Evolutionary conservation across 1,140 invertebrate species (phyloP).

Genomic region (Musca vetustissima): DNA sequence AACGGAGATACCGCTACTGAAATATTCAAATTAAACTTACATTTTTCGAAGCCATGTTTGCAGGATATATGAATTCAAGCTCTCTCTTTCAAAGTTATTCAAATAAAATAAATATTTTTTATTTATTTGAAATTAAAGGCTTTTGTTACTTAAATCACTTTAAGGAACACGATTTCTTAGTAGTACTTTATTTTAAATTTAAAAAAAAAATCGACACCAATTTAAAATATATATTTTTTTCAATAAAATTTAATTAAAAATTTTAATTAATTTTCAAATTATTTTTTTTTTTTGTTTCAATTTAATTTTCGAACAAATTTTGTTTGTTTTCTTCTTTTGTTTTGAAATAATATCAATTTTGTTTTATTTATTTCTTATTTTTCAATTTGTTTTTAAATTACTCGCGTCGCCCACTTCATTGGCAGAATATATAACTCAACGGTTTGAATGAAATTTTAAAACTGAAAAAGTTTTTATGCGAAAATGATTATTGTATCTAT

Average conservation of each 20-base stretch:
- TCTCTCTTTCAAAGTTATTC: not conserved
- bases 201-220: not conserved
- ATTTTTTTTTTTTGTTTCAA: not conserved
- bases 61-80: not conserved
- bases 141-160: not conserved
- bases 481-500: conserved; percentile 15
- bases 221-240: conserved; percentile 8
- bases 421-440: not conserved
- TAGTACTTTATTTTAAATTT: not conserved
- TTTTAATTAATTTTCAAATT: not conserved
- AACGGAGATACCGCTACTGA: too few species aligned
- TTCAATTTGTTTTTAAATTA: not conserved
- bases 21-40: not conserved
- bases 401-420: not conserved
- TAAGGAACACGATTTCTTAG: not conserved
- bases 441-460: conserved; percentile 19
- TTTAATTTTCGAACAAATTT: conserved; percentile 6
- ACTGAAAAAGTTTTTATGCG: conserved; percentile 23
- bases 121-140: not conserved
- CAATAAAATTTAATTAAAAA: not conserved
- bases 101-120: too few species aligned
- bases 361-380: not conserved
- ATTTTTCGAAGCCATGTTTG: conserved; percentile 13
- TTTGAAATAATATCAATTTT: not conserved
- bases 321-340: conserved; percentile 11